Conservation (phyloP, 2,113 vertebrate genomes). For the Thalassoma bifasciatum region DNA sequence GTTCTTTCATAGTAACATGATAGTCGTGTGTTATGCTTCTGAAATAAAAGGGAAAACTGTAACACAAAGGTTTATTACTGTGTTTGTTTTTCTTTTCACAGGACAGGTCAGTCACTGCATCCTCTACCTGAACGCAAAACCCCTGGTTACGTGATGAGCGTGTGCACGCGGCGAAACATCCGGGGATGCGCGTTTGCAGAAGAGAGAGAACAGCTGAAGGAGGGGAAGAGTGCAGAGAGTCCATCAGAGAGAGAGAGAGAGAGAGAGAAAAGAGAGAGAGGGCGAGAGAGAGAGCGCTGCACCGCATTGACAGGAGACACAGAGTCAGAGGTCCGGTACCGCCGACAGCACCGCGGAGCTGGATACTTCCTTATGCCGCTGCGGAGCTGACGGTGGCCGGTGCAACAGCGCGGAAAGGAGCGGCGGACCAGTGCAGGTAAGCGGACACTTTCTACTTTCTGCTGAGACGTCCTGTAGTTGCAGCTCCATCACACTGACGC, state of each 20-base stretch:
- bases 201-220: conserved; percentile 29
- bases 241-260: conserved; percentile 19
- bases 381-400: conserved; percentile 54
- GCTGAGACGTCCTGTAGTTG: background rate
- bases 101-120: background rate
- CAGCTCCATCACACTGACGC: conserved; percentile 33
- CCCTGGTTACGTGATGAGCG: conserved; percentile 22
- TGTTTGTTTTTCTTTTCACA: background rate
- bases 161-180: conserved; percentile 26
- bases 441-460: conserved; percentile 16
- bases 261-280: conserved; percentile 22
- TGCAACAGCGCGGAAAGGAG: conserved; percentile 28
- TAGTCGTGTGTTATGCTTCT: background rate
- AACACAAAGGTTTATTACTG: background rate
- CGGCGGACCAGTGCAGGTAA: conserved; percentile 60
- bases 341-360: conserved; percentile 17
- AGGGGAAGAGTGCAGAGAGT: background rate
- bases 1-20: background rate
- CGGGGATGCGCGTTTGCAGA: conserved; percentile 31
- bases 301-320: conserved; percentile 36
- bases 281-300: conserved; percentile 1
- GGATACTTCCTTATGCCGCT: conserved; percentile 30
- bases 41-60: background rate
- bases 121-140: conserved; percentile 5
- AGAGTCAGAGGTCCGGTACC: conserved; percentile 33